A percentile compares a stretch with the other conserved stretches of the same genome.
These are phyloP conservation scores for Falco naumanni DNA, from an alignment of 2,797 vertebrate species.

Conservation along the genomic window DNA sequence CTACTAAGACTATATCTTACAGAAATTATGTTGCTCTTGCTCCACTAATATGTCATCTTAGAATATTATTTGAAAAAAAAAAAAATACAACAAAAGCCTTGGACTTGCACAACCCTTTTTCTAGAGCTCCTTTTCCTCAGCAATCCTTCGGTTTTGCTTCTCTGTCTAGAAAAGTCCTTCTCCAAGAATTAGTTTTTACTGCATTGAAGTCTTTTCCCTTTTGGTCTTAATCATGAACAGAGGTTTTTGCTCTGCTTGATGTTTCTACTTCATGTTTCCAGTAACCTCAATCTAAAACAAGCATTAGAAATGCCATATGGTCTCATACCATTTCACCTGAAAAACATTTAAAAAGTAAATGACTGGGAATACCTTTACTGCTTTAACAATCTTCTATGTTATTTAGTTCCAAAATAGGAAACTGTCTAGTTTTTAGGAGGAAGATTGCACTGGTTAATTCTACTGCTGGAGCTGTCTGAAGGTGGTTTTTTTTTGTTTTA, in stretches of 20 bases:
- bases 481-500: neutral
- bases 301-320: neutral
- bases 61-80: neutral
- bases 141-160: neutral
- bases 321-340: neutral
- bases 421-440: neutral
- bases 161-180: neutral
- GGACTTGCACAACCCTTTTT: neutral
- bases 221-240: neutral
- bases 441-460: neutral
- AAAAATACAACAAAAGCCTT: neutral
- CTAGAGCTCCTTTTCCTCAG: neutral
- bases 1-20: neutral
- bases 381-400: neutral
- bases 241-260: neutral
- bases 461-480: neutral
- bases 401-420: neutral
- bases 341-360: neutral
- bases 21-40: neutral
- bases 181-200: neutral
- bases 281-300: neutral
- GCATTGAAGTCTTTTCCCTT: neutral
- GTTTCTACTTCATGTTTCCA: neutral
- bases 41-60: neutral
- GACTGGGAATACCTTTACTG: neutral